Percentiles rank a stretch among this genome's conserved stretches.
phyloP scores from a whole-genome alignment of 2,888 invertebrate species.

The Leptarthrus brevirostris region DNA sequence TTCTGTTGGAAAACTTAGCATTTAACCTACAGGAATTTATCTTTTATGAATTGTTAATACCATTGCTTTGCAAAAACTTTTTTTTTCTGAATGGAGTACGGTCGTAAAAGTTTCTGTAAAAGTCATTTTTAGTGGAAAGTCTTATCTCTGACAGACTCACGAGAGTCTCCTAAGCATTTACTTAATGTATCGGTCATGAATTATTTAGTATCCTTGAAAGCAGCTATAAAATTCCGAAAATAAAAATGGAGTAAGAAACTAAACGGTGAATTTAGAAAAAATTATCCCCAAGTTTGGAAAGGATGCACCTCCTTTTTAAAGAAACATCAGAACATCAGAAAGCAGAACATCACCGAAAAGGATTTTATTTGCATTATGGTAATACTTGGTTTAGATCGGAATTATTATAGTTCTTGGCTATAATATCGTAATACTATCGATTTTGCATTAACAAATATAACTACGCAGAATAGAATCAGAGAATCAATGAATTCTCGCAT shows the following conservation, averaged over 20 bases:
- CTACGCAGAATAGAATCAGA: no score
- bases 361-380: no score
- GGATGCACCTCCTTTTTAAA: no score
- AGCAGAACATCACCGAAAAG: no score
- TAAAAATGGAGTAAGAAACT: conserved; percentile 5
- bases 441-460: no score
- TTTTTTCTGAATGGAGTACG: conserved; percentile 7
- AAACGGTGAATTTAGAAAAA: no score
- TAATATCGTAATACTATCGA: no score
- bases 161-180: conserved; percentile 1
- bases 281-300: no score
- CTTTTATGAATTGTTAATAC: conserved; percentile 22
- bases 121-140: background rate
- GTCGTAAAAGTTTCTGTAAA: conserved; percentile 14
- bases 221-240: conserved; percentile 16
- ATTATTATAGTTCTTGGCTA: no score
- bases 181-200: conserved; percentile 34
- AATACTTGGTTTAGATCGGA: no score
- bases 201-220: conserved; percentile 33
- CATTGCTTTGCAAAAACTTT: background rate
- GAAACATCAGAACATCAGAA: no score
- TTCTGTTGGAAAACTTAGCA: conserved; percentile 3
- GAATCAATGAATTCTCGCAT: no score
- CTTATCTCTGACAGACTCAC: background rate
- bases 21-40: conserved; percentile 7